These are phyloP conservation scores for Drosophila meridionalis DNA, from an alignment of 2,888 invertebrate species.

Conservation along the genomic window DNA sequence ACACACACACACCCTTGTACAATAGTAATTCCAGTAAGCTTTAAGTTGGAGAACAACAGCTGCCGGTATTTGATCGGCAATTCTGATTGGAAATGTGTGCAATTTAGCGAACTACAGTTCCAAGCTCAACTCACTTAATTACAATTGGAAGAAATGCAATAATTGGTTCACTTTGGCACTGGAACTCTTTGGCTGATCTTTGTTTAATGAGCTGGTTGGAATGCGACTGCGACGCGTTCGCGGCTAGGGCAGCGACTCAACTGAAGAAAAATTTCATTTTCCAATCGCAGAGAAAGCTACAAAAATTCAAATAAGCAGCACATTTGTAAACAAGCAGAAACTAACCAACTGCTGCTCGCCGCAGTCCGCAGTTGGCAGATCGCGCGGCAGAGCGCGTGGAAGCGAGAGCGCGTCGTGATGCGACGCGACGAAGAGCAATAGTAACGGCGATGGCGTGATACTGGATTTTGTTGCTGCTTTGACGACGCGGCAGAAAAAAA, in stretches of 20 bases:
- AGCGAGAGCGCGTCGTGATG: conserved; percentile 13
- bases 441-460: conserved; percentile 72
- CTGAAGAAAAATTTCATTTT: conserved; percentile 71
- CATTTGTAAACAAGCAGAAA: conserved; percentile 66
- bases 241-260: conserved; percentile 68
- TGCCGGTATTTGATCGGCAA: conserved; percentile 1
- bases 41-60: conserved; percentile 3
- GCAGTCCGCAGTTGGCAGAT: conserved; percentile 17
- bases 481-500: conserved; percentile 44
- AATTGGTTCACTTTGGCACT: conserved; percentile 10
- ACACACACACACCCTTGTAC: conserved; percentile 7
- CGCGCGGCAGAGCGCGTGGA: conserved; percentile 12
- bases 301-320: conserved; percentile 49
- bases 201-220: conserved; percentile 36
- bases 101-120: conserved; percentile 10
- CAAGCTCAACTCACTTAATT: conserved; percentile 41
- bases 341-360: conserved; percentile 37
- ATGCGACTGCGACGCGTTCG: conserved; percentile 56
- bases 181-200: conserved; percentile 14
- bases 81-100: conserved; percentile 23
- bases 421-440: conserved; percentile 49
- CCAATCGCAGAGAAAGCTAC: conserved; percentile 72
- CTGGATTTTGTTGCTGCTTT: conserved; percentile 26
- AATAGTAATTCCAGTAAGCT: conserved; percentile 4
- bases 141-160: conserved; percentile 36